Base-by-base conservation (phyloP, 2,797 vertebrate species). In the Neopelma chrysocephalum region DNA sequence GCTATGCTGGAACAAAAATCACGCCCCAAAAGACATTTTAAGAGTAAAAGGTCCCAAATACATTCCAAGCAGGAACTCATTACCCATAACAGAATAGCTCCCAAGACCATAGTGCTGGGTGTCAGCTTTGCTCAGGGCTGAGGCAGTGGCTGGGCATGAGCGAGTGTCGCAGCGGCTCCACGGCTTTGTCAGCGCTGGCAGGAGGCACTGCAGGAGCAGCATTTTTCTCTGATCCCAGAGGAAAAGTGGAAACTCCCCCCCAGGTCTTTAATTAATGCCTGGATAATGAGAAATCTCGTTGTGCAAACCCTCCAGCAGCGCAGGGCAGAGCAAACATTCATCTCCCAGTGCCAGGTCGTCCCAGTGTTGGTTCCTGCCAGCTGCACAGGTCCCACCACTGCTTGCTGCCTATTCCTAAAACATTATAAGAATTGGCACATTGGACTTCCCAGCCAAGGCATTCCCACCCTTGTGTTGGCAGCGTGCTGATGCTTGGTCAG, bases 401-500 rank as follows among this genome's bases (percentile, higher is more conserved):
- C 34, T 42, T 68, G n/a, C 56, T 65, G 72, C 38, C 54, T 48
- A 0, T 25, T 77, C 61, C 69, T 29, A 12, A 32, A 51, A 6
- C 2, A 1, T 25, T 9, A 0, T 42, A 48, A 7, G 56, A 25
- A 14, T 0, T 45, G 60, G 32, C 38, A 73, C 5, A 0, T 1
- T 13, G 65, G 56, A 26, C 40, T 66, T 91, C 12, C 70, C 61
- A 50, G 42, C 3, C 73, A 7, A 10, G 54, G 36, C 54, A 32
- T 61, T 42, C 76, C 80, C 27, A 3, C 0, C 0, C 32, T 61
- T 1, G 0, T 11, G 80, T n/a, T 66, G 75, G 66, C 71, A 17
- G 45, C 0, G 0, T 1, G 11, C 53, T 68, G 51, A 2, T 3
- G 51, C 43, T 62, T 38, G 75, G 70, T 79, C 4, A 4, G 54